Conservation (phyloP, 2,797 vertebrate species). For the Sparidentex hasta region DNA sequence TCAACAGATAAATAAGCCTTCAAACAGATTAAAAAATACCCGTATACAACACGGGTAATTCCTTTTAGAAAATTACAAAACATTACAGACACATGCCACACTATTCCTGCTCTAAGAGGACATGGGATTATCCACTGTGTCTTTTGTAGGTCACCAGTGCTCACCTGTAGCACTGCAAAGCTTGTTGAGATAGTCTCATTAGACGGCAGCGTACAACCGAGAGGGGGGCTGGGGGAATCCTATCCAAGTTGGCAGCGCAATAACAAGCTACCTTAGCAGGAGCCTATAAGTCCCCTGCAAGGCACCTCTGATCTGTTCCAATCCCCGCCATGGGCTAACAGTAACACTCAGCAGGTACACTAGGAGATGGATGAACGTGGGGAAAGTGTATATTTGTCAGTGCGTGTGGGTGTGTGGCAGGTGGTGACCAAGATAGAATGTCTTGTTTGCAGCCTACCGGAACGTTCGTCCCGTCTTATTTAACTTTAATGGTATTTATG, state of each 20-base stretch:
- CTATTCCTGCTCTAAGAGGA: background rate
- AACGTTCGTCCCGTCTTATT: constrained; percentile 19
- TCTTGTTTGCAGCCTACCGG: constrained; percentile 14
- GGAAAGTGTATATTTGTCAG: constrained; percentile 30
- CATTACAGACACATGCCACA: background rate
- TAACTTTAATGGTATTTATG: constrained; percentile 14
- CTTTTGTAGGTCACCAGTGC: constrained; percentile 27
- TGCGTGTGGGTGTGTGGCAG: background rate
- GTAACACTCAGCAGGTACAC: constrained; percentile 65
- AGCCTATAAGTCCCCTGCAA: constrained; percentile 57
- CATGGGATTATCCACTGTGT: constrained; percentile 25
- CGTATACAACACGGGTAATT: background rate
- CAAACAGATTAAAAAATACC: background rate
- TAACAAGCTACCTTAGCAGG: constrained; percentile 69
- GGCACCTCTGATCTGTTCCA: constrained; percentile 74
- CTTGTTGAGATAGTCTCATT: constrained; percentile 59
- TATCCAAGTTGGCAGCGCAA: constrained; percentile 45
- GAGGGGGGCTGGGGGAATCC: constrained; percentile 56
- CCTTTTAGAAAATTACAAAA: background rate
- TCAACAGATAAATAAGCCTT: background rate
- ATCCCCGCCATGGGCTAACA: constrained; percentile 69
- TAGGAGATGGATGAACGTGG: constrained; percentile 51
- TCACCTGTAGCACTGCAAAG: constrained; percentile 41
- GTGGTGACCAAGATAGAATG: constrained; percentile 37
- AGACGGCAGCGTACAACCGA: constrained; percentile 33